A percentile compares a stretch with the other conserved stretches of the same genome.
phyloP scores from a whole-genome alignment of 2,888 invertebrate species.

The Limulus polyphemus region DNA sequence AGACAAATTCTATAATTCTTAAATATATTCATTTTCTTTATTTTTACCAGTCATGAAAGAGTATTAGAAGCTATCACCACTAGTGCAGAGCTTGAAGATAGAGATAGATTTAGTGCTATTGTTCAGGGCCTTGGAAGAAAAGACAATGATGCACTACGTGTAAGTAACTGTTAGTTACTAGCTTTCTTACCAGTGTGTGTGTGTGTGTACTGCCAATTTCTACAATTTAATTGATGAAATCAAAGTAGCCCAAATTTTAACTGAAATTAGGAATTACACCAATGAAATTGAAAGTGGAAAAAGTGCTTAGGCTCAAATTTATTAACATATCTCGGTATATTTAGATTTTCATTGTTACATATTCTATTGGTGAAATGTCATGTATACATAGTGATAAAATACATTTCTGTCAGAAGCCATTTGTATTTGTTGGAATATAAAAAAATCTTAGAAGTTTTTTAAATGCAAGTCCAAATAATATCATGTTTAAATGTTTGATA shows the following conservation, averaged over 20 bases:
- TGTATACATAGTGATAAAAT: too few species aligned
- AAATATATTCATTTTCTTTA: neutral
- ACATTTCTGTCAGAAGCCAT: too few species aligned
- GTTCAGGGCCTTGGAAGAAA: slow-evolving; percentile 59
- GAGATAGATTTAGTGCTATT: slow-evolving; percentile 48
- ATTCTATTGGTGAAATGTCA: too few species aligned
- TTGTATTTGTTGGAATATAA: too few species aligned
- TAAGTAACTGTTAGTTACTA: slow-evolving; percentile 33
- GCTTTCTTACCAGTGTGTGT: neutral
- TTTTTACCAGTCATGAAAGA: slow-evolving; percentile 53
- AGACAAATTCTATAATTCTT: slow-evolving; percentile 1
- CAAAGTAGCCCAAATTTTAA: neutral
- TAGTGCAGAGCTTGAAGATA: slow-evolving; percentile 56
- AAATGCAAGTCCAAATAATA: too few species aligned
- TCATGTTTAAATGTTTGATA: too few species aligned
- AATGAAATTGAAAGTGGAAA: neutral
- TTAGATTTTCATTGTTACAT: too few species aligned
- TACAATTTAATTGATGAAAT: too few species aligned
- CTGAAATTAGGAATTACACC: neutral
- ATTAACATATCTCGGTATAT: too few species aligned
- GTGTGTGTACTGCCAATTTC: too few species aligned
- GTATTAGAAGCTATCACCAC: slow-evolving; percentile 81
- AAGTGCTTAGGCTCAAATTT: too few species aligned
- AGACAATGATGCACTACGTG: slow-evolving; percentile 54
- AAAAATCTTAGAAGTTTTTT: too few species aligned